phyloP scores from a whole-genome alignment of 1,140 invertebrate genomes.

The Drosophila takahashii region DNA sequence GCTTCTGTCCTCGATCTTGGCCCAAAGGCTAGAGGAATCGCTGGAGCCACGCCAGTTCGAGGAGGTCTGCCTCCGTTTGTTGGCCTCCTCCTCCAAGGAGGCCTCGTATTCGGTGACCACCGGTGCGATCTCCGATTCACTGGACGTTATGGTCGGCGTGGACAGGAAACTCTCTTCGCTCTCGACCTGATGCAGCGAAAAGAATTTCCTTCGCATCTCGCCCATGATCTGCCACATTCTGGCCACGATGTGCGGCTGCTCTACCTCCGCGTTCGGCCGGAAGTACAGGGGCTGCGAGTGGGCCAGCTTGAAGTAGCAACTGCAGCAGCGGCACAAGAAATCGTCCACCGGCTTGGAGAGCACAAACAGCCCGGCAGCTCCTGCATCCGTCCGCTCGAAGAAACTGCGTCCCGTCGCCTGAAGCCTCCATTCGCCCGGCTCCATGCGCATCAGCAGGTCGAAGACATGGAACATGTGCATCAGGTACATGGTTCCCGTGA shows the following conservation, averaged over 20 bases:
- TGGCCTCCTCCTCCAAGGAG: not conserved
- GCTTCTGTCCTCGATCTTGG: conserved; percentile 33
- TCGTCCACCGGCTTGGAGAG: conserved; percentile 35
- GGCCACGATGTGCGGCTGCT: not conserved
- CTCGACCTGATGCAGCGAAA: not conserved
- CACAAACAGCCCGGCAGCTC: conserved; percentile 30
- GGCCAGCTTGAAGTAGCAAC: conserved; percentile 18
- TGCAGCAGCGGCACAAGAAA: conserved; percentile 14
- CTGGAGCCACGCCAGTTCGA: conserved; percentile 25
- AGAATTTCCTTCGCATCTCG: not conserved
- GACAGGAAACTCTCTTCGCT: conserved; percentile 37
- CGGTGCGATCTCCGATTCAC: not conserved
- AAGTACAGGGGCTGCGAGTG: conserved; percentile 20
- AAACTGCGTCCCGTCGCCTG: conserved; percentile 2
- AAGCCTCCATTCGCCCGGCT: conserved; percentile 16
- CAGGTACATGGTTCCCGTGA: conserved; percentile 50
- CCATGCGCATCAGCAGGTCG: conserved; percentile 36
- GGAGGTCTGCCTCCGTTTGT: too few relatives aligned
- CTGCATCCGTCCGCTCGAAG: not conserved
- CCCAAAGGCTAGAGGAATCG: conserved; percentile 41
- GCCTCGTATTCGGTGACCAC: not conserved
- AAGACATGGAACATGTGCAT: conserved; percentile 46
- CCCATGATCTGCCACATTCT: not conserved
- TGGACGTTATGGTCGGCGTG: conserved; percentile 33
- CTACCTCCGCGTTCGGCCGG: not conserved